Evolutionary conservation across 2,797 vertebrate genomes (phyloP).

Genomic region (Acanthurus tractus): DNA sequence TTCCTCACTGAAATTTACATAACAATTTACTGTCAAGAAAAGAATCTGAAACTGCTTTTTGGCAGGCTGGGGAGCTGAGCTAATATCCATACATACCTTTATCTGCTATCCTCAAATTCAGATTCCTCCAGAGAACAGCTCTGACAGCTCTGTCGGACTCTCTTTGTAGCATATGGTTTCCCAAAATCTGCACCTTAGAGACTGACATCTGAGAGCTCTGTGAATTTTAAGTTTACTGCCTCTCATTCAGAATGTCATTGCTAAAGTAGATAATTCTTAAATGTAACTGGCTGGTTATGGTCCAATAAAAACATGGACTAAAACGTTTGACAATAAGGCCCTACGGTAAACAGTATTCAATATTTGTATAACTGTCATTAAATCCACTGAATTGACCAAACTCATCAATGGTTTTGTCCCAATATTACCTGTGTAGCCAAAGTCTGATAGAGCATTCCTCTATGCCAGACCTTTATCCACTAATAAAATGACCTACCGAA

Average conservation of each 20-base stretch:
- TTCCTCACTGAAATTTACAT: slow-evolving; percentile 26
- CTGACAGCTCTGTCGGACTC: slow-evolving; percentile 16
- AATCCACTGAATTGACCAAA: not conserved
- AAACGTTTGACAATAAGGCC: not conserved
- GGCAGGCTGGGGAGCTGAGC: slow-evolving; percentile 34
- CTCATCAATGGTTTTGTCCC: not conserved
- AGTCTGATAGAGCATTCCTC: not conserved
- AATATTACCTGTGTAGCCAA: not conserved
- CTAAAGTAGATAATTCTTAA: not conserved
- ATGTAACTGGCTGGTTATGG: not conserved
- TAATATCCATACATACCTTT: slow-evolving; percentile 42
- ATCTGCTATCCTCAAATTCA: slow-evolving; percentile 55
- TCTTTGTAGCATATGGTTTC: slow-evolving; percentile 26
- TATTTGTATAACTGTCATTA: not conserved
- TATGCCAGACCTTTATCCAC: not conserved
- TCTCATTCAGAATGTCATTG: slow-evolving; percentile 3
- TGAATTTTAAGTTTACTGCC: slow-evolving; percentile 34
- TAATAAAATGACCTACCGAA: not conserved
- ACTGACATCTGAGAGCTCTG: slow-evolving; percentile 36
- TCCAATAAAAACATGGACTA: not conserved
- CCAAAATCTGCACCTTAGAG: slow-evolving; percentile 46
- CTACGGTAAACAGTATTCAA: not conserved
- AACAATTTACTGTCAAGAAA: slow-evolving; percentile 29
- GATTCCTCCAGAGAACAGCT: slow-evolving; percentile 41
- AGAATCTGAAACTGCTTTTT: slow-evolving; percentile 35